A percentile compares a stretch with the other conserved stretches of the same genome.
Evolutionary conservation across 1,140 invertebrate species (phyloP).

Genomic region (Drosophila persimilis): DNA sequence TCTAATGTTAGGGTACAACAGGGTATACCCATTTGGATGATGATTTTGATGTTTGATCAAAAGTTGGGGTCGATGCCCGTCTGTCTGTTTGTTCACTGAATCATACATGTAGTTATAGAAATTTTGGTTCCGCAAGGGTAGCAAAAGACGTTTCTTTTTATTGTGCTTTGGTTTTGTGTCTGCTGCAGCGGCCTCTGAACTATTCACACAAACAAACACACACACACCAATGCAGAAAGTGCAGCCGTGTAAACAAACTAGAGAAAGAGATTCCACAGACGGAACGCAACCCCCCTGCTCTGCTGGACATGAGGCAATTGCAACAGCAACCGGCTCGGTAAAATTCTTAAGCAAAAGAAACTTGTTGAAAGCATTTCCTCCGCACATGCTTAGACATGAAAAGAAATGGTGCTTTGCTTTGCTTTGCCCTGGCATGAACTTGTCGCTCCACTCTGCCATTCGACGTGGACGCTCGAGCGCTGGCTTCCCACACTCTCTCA

Average conservation of each 20-base stretch:
- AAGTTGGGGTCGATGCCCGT: no score
- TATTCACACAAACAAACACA: conserved; percentile 13
- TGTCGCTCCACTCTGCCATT: conserved; percentile 41
- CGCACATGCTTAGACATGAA: conserved; percentile 52
- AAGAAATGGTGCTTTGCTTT: conserved; percentile 47
- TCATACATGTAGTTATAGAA: no score
- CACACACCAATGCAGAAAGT: background rate
- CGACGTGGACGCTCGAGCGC: no score
- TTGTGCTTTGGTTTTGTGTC: background rate
- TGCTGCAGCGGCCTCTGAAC: conserved; percentile 36
- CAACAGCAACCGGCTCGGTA: conserved; percentile 29
- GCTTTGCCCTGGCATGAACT: conserved; percentile 50
- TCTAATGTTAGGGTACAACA: background rate
- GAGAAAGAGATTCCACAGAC: conserved; percentile 25
- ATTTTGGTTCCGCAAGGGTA: no score
- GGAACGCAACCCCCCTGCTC: background rate
- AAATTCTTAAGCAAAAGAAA: conserved; percentile 75
- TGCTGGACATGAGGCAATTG: conserved; percentile 16
- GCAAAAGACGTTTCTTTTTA: no score
- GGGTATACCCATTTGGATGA: no score
- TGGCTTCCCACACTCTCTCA: conserved; percentile 15
- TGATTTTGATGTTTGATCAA: no score
- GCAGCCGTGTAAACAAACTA: conserved; percentile 56
- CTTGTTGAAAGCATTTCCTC: conserved; percentile 79
- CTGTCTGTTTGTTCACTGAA: no score